These are phyloP conservation scores for Coelopa frigida DNA, from an alignment of 1,140 invertebrate genomes.

Conservation along the genomic window DNA sequence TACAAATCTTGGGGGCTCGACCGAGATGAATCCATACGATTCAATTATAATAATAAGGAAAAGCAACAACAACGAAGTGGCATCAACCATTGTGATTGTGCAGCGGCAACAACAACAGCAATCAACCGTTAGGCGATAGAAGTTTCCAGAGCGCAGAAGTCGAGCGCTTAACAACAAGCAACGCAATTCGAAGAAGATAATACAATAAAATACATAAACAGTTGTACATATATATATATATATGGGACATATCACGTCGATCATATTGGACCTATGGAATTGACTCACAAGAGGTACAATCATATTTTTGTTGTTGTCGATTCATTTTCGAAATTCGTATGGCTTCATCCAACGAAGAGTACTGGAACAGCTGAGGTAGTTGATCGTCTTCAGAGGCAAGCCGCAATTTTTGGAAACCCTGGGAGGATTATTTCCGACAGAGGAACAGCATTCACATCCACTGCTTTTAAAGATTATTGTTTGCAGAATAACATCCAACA, in stretches of 20 bases:
- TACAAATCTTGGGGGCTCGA: no score
- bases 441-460: not conserved
- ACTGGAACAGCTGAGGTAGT: conserved; percentile 5
- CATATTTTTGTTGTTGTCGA: conserved; percentile 41
- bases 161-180: no score
- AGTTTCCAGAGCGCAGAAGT: no score
- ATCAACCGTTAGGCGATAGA: no score
- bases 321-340: conserved; percentile 43
- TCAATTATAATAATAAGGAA: no score
- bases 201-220: no score
- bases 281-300: conserved; percentile 40
- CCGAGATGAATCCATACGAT: no score
- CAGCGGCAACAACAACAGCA: no score
- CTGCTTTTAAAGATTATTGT: conserved; percentile 13
- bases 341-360: conserved; percentile 24
- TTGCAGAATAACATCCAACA: conserved; percentile 23
- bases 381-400: conserved; percentile 9
- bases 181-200: no score
- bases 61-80: no score
- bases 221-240: no score
- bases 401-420: conserved; percentile 7
- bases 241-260: conserved; percentile 19
- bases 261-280: conserved; percentile 31
- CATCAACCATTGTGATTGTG: no score
- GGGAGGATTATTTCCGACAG: conserved; percentile 1